Conservation (phyloP, 1,140 invertebrate genomes). For the Hycleus cichorii region DNA sequence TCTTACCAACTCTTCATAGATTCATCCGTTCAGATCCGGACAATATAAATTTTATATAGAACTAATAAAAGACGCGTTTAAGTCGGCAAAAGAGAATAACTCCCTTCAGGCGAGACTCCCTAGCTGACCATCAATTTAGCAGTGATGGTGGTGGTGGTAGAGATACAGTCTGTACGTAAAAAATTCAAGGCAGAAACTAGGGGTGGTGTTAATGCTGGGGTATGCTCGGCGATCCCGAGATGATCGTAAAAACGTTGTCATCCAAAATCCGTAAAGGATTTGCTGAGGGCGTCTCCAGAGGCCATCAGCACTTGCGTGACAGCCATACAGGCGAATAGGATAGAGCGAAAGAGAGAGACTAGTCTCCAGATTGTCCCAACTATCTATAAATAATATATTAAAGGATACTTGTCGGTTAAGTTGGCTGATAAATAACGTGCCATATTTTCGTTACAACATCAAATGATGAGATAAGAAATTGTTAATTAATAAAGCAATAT, state of each 20-base stretch:
- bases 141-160: too few species aligned
- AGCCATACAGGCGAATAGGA: constrained; percentile 23
- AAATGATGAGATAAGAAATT: too few species aligned
- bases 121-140: constrained; percentile 23
- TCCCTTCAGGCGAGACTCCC: constrained; percentile 12
- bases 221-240: constrained; percentile 20
- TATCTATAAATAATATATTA: constrained; percentile 17
- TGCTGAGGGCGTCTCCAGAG: constrained; percentile 24
- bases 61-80: constrained; percentile 29
- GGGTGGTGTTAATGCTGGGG: constrained; percentile 23
- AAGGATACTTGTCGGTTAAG: constrained; percentile 7
- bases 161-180: constrained; percentile 25
- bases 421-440: too few species aligned
- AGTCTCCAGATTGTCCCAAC: constrained; percentile 8
- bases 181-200: constrained; percentile 8
- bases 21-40: not conserved
- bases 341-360: too few species aligned
- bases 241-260: constrained; percentile 35
- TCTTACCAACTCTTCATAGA: too few species aligned
- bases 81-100: constrained; percentile 4
- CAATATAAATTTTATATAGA: constrained; percentile 24
- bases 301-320: constrained; percentile 29
- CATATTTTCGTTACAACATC: too few species aligned
- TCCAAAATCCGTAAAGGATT: constrained; percentile 35
- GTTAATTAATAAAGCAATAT: too few species aligned